phyloP scores from a whole-genome alignment of 2,888 invertebrate species.

The Lepeophtheirus nordmannii region DNA sequence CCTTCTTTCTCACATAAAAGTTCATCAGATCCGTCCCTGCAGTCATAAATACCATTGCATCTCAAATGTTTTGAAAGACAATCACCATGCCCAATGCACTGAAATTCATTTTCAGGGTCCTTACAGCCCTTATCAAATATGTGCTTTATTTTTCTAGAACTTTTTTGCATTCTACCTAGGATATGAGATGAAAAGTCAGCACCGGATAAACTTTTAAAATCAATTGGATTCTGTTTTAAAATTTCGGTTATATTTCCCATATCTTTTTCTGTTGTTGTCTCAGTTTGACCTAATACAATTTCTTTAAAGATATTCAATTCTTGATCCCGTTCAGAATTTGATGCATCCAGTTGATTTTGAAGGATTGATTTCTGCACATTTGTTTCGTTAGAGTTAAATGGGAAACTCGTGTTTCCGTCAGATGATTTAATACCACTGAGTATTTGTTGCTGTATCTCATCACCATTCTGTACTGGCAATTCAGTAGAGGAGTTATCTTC shows the following conservation, averaged over 20 bases:
- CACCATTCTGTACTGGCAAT: too few relatives aligned
- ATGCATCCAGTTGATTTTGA: too few relatives aligned
- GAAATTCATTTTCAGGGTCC: neutral
- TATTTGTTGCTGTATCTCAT: too few relatives aligned
- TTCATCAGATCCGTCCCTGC: neutral
- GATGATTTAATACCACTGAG: too few relatives aligned
- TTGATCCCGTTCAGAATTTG: neutral
- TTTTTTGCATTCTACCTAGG: neutral
- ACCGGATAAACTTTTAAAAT: neutral
- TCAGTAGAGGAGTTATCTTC: neutral
- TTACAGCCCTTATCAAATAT: neutral
- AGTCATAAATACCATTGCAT: conserved; percentile 3
- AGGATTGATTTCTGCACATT: too few relatives aligned
- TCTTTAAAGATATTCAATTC: neutral
- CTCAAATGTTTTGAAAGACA: neutral
- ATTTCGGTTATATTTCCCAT: neutral
- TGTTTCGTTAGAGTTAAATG: too few relatives aligned
- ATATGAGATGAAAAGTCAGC: neutral
- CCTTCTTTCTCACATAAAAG: neutral
- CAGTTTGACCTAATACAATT: neutral
- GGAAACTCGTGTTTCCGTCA: too few relatives aligned
- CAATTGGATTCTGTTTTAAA: neutral
- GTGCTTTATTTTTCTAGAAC: neutral
- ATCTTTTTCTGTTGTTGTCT: neutral
- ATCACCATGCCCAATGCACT: neutral